phyloP scores from a whole-genome alignment of 2,888 invertebrate genomes.

The Campoplex capitator region DNA sequence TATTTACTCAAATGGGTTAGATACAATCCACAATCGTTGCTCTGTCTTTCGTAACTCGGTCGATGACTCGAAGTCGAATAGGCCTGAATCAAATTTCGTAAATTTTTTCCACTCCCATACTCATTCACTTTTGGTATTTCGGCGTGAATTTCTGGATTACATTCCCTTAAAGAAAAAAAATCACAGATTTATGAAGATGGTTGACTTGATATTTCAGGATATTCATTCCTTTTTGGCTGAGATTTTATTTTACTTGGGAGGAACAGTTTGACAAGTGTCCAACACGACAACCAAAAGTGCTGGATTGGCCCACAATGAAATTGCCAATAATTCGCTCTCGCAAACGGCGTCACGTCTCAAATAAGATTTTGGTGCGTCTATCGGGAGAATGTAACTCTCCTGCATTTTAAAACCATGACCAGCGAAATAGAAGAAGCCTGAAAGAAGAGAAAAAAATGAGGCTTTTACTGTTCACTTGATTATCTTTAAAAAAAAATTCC shows the following conservation, averaged over 20 bases:
- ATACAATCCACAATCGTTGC: slow-evolving; percentile 79
- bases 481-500: background rate
- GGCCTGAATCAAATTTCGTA: slow-evolving; percentile 80
- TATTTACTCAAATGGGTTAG: slow-evolving; percentile 79
- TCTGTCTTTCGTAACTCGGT: slow-evolving; percentile 79
- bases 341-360: slow-evolving; percentile 78
- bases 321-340: slow-evolving; percentile 79
- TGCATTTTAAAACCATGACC: slow-evolving; percentile 83
- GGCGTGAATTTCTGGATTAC: slow-evolving; percentile 79
- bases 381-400: slow-evolving; percentile 81
- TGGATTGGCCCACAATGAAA: slow-evolving; percentile 77
- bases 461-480: background rate
- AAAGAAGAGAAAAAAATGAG: slow-evolving; percentile 3
- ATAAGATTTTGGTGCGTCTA: slow-evolving; percentile 79
- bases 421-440: slow-evolving; percentile 82
- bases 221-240: background rate
- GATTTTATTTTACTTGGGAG: slow-evolving; percentile 76
- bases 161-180: slow-evolving; percentile 73
- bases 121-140: slow-evolving; percentile 78
- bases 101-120: slow-evolving; percentile 77
- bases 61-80: slow-evolving; percentile 82
- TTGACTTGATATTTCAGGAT: background rate
- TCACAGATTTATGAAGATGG: background rate
- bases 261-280: slow-evolving; percentile 82
- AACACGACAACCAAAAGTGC: slow-evolving; percentile 80